Conservation (phyloP, 2,797 vertebrate species). For the Diceros bicornis region DNA sequence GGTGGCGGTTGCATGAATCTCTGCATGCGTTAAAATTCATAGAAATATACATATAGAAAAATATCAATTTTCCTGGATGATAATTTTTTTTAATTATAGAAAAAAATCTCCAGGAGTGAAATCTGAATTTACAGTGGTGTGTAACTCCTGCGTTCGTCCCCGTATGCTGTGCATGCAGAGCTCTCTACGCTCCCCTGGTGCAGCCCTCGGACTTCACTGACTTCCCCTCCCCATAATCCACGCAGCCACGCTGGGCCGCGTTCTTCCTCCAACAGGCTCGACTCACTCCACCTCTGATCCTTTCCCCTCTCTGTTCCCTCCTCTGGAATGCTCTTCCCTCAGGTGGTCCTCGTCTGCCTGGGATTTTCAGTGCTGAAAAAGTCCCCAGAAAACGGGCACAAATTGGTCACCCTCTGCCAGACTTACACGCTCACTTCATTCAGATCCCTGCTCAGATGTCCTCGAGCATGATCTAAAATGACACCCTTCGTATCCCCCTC, state of each 20-base stretch:
- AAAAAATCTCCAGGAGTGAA: background rate
- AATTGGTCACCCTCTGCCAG: fast-evolving
- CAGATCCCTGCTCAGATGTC: background rate
- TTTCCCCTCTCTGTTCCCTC: background rate
- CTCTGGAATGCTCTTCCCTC: background rate
- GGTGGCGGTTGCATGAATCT: background rate
- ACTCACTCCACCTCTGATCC: background rate
- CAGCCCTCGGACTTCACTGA: background rate
- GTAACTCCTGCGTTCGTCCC: background rate
- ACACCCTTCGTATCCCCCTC: too few relatives aligned
- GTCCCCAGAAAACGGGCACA: background rate
- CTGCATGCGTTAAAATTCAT: background rate
- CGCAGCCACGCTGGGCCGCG: background rate
- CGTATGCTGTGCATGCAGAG: fast-evolving
- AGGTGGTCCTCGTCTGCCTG: background rate
- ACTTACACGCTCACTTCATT: background rate
- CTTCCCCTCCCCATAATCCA: background rate
- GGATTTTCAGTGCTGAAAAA: background rate
- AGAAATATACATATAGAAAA: background rate
- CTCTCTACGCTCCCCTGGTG: fast-evolving
- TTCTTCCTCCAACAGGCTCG: background rate
- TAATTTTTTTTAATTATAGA: background rate
- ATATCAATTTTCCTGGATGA: background rate
- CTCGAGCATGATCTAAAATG: background rate
- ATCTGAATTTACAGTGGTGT: background rate